phyloP scores from a whole-genome alignment of 2,113 vertebrate species.

The Odocoileus hemionus region DNA sequence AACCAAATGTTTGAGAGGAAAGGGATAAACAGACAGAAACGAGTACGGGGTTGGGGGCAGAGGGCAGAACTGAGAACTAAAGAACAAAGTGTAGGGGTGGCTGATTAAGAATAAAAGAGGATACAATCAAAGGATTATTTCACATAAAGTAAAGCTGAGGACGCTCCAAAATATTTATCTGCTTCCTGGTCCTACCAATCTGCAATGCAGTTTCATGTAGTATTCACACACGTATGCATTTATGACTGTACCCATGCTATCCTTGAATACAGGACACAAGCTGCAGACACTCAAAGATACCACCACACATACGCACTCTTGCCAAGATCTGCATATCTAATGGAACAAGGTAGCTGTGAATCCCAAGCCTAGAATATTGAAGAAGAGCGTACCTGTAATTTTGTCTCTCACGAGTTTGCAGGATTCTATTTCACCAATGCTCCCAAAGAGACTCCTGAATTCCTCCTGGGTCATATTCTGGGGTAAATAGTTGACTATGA shows the following conservation, averaged over 20 bases:
- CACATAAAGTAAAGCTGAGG: neutral
- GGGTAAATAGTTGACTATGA: conserved; percentile 99
- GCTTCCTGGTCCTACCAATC: neutral
- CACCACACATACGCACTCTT: neutral
- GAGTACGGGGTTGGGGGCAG: neutral
- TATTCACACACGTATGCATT: neutral
- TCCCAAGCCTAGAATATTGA: neutral
- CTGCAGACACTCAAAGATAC: neutral
- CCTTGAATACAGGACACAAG: neutral
- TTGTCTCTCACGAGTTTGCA: conserved; percentile 99
- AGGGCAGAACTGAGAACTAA: neutral
- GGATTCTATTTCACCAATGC: conserved; percentile 99
- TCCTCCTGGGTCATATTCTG: conserved; percentile 99
- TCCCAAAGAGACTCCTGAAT: conserved; percentile 99
- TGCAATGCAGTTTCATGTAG: neutral
- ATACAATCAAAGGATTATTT: conserved; percentile 21
- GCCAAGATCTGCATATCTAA: neutral
- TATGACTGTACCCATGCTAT: neutral
- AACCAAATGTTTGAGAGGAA: neutral
- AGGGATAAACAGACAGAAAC: neutral
- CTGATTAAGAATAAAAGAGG: conserved; percentile 35
- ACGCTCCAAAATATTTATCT: neutral
- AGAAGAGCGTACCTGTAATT: conserved; percentile 92
- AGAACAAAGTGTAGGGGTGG: neutral
- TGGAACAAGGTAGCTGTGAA: neutral